Percentiles rank a stretch among this genome's conserved stretches.
These are phyloP conservation scores for Periparus ater DNA, from an alignment of 2,797 vertebrate genomes.

Conservation along the genomic window DNA sequence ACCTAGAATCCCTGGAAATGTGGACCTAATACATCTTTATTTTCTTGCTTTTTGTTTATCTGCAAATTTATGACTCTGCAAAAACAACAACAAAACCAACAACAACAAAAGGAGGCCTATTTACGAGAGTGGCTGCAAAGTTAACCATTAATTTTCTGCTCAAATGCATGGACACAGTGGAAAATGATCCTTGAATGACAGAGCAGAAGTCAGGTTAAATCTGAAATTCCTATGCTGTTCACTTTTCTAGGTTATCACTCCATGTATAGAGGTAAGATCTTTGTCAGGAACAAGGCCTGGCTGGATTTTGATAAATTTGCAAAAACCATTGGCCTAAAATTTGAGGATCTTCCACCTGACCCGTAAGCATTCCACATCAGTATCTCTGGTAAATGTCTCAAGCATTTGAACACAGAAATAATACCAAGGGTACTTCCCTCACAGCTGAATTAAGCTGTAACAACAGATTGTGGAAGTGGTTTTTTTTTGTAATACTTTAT, in stretches of 20 bases:
- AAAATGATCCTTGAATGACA: neutral
- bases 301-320: neutral
- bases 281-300: neutral
- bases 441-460: constrained; percentile 8
- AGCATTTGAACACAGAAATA: neutral
- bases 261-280: neutral
- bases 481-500: neutral
- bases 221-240: neutral
- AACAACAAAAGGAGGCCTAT: neutral
- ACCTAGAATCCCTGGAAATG: constrained; percentile 6
- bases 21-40: constrained; percentile 24
- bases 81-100: neutral
- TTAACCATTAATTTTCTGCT: constrained; percentile 8
- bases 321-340: neutral
- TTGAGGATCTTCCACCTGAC: neutral
- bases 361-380: neutral
- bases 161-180: neutral
- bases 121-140: neutral
- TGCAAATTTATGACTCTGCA: neutral
- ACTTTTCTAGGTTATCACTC: neutral
- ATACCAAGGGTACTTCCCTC: neutral
- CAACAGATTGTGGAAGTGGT: neutral
- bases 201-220: neutral
- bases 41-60: constrained; percentile 34
- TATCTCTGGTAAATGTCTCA: neutral